phyloP scores from a whole-genome alignment of 2,888 invertebrate species.

The Adelphocoris suturalis region DNA sequence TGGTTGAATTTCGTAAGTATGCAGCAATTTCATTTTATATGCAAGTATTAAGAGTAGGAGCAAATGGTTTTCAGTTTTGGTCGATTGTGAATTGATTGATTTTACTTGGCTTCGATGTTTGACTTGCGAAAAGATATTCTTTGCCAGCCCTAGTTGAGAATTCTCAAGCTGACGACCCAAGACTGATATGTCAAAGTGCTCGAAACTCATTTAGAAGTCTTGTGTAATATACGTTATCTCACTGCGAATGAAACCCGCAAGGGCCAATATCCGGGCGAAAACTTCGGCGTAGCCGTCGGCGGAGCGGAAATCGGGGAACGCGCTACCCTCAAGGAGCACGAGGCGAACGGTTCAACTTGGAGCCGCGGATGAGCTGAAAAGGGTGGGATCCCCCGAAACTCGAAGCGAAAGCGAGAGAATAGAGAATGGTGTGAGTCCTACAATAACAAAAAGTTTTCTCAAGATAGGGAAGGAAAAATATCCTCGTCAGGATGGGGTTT shows the following conservation, averaged over 20 bases:
- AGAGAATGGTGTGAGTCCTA: neutral
- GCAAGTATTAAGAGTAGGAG: too few species aligned
- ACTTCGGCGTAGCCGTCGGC: slow-evolving; percentile 3
- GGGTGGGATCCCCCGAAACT: slow-evolving; percentile 2
- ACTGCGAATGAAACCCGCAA: slow-evolving; percentile 11
- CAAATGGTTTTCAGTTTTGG: too few species aligned
- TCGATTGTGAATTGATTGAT: too few species aligned
- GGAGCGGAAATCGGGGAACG: slow-evolving; percentile 23
- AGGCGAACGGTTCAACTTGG: slow-evolving; percentile 21
- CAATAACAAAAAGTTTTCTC: slow-evolving; percentile 34
- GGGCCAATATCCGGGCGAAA: slow-evolving; percentile 32
- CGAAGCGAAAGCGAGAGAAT: neutral
- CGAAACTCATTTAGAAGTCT: slow-evolving; percentile 31
- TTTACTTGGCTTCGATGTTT: too few species aligned
- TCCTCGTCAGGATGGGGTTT: slow-evolving; percentile 6
- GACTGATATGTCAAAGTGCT: neutral
- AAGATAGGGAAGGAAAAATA: neutral
- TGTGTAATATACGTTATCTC: neutral
- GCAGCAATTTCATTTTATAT: too few species aligned
- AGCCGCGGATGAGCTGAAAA: slow-evolving; percentile 8
- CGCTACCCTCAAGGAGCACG: slow-evolving; percentile 14
- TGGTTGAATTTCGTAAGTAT: too few species aligned
- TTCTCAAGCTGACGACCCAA: neutral
- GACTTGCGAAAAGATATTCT: too few species aligned
- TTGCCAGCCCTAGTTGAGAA: too few species aligned